Percentiles rank a stretch among this genome's conserved stretches.
These are phyloP conservation scores for Poicephalus gulielmi DNA, from an alignment of 2,113 vertebrate genomes.

Conservation along the genomic window DNA sequence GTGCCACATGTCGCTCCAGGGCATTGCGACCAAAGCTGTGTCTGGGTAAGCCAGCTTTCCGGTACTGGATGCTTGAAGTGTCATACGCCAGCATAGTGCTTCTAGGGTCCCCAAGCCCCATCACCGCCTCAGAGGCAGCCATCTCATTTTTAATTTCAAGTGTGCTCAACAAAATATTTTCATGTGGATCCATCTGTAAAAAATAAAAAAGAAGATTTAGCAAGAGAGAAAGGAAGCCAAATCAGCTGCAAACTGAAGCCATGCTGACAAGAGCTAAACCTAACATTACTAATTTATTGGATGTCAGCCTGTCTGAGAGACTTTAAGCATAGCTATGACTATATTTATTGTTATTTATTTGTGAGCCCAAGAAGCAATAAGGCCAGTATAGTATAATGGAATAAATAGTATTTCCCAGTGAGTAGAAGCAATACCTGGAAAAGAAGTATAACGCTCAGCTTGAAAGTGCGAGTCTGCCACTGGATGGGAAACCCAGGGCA, in stretches of 20 bases:
- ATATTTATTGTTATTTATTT: background rate
- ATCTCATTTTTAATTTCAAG: conserved; percentile 99
- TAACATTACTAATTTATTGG: background rate
- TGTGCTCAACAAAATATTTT: conserved; percentile 95
- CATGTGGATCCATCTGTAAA: conserved; percentile 94
- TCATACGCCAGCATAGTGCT: conserved; percentile 95
- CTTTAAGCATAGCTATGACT: background rate
- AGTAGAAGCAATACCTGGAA: background rate
- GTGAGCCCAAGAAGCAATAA: background rate
- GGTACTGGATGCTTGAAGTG: conserved; percentile 92
- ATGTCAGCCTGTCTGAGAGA: background rate
- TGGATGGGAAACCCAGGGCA: background rate
- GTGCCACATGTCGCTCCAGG: conserved; percentile 91
- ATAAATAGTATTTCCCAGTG: background rate
- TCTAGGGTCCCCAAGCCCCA: conserved; percentile 92
- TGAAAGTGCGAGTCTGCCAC: background rate
- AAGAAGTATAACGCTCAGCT: background rate
- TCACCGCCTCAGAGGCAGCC: conserved; percentile 90
- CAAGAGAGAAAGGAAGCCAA: background rate
- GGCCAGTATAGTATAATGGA: background rate
- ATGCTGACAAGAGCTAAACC: background rate
- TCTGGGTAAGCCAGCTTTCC: conserved; percentile 89
- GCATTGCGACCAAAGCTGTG: conserved; percentile 93
- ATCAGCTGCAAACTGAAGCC: background rate
- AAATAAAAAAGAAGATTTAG: background rate